Evolutionary conservation across 2,797 vertebrate species (phyloP).

Genomic region (Clamator glandarius): DNA sequence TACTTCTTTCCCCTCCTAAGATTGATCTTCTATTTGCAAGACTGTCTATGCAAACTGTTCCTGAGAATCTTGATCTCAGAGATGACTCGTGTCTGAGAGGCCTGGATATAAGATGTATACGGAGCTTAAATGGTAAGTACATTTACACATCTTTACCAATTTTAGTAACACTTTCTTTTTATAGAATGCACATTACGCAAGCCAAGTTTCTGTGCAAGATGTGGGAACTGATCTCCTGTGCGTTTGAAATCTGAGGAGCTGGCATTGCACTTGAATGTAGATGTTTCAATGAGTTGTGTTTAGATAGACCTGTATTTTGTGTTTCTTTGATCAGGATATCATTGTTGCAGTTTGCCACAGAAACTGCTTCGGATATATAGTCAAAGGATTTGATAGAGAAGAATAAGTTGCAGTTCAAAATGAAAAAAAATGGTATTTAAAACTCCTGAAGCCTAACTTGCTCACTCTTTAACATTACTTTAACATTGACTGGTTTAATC

Average conservation of each 20-base stretch:
- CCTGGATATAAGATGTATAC: conserved; percentile 95
- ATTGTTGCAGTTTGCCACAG: neutral
- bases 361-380: neutral
- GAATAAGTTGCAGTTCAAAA: neutral
- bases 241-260: neutral
- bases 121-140: conserved; percentile 92
- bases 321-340: neutral
- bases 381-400: neutral
- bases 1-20: conserved; percentile 71
- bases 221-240: neutral
- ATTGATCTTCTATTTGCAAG: conserved; percentile 98
- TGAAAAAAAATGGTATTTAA: neutral
- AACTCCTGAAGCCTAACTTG: neutral
- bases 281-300: neutral
- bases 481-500: neutral
- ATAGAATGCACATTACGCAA: neutral
- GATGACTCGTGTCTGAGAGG: conserved; percentile 93
- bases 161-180: no score
- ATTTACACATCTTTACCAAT: neutral
- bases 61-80: conserved; percentile 93
- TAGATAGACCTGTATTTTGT: neutral
- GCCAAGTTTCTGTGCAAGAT: neutral
- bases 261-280: neutral
- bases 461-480: neutral
- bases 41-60: conserved; percentile 89